Percentiles rank a stretch among this genome's conserved stretches.
phyloP scores from a whole-genome alignment of 2,113 vertebrate species.

The pig (Sus scrofa) region DNA sequence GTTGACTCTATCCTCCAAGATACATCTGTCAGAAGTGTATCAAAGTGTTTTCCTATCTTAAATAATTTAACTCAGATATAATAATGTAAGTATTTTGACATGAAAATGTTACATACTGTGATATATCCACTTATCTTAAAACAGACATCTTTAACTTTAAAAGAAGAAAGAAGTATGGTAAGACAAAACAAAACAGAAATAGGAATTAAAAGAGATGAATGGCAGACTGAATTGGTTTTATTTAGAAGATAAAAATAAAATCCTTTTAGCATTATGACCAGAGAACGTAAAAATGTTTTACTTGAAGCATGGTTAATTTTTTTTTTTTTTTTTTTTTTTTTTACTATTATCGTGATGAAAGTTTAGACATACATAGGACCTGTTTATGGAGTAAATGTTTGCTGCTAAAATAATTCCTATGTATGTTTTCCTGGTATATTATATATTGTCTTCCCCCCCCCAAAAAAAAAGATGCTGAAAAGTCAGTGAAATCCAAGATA shows the following conservation, averaged over 20 bases:
- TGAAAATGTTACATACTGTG: conserved; percentile 85
- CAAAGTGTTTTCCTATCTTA: conserved; percentile 89
- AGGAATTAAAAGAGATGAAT: conserved; percentile 85
- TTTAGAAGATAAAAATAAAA: conserved; percentile 86
- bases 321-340: conserved; percentile 71
- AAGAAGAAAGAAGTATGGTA: conserved; percentile 85
- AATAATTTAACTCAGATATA: conserved; percentile 89
- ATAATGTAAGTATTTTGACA: conserved; percentile 92
- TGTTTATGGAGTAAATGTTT: conserved; percentile 68
- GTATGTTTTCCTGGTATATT: conserved; percentile 47
- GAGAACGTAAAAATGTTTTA: conserved; percentile 76
- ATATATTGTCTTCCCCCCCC: conserved; percentile 9
- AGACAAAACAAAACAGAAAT: conserved; percentile 88
- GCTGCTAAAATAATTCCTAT: conserved; percentile 52
- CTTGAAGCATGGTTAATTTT: conserved; percentile 38
- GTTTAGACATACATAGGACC: neutral
- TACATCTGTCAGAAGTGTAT: conserved; percentile 87
- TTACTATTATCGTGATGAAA: neutral
- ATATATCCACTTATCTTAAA: conserved; percentile 89
- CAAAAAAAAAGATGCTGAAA: conserved; percentile 2
- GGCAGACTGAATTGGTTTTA: conserved; percentile 86
- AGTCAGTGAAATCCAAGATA: conserved; percentile 57
- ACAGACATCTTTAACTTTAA: conserved; percentile 87
- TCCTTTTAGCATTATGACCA: conserved; percentile 81
- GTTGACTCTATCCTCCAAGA: conserved; percentile 84